Conservation (phyloP, 2,888 invertebrate species). For the Harpalus rufipes region DNA sequence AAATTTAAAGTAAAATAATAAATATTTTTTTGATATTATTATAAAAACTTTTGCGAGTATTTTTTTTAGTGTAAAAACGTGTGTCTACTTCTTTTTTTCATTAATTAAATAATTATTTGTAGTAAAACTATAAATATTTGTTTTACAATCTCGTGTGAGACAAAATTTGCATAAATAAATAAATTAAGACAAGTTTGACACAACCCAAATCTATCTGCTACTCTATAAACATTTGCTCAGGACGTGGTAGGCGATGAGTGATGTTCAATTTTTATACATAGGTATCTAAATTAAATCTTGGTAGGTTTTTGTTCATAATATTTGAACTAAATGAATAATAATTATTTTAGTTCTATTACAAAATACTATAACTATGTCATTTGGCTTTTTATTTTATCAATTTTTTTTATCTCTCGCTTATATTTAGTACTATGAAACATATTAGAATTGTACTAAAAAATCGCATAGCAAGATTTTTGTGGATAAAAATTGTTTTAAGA, state of each 20-base stretch:
- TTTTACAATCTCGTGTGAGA: background rate
- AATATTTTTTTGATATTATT: background rate
- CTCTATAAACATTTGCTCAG: background rate
- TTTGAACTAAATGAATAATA: too few species aligned
- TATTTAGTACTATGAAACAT: too few species aligned
- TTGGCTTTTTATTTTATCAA: too few species aligned
- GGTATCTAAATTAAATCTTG: background rate
- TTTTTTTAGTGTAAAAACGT: background rate
- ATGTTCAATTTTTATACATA: slow-evolving; percentile 8
- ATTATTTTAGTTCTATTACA: too few species aligned
- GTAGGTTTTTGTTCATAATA: background rate
- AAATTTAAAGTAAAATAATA: background rate
- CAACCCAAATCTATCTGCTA: slow-evolving; percentile 7
- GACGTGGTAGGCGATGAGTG: background rate
- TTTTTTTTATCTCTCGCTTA: too few species aligned
- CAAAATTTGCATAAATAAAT: slow-evolving; percentile 22
- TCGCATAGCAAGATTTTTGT: too few species aligned
- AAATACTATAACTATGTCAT: too few species aligned
- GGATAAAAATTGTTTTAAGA: too few species aligned
- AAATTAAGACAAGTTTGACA: slow-evolving; percentile 13
- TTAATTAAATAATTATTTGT: background rate
- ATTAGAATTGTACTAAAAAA: too few species aligned
- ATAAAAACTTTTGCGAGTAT: background rate
- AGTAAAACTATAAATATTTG: slow-evolving; percentile 18
- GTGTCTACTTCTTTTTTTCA: background rate